Base-by-base conservation (phyloP, 1,140 invertebrate genomes). In the Sycobia sp. region DNA sequence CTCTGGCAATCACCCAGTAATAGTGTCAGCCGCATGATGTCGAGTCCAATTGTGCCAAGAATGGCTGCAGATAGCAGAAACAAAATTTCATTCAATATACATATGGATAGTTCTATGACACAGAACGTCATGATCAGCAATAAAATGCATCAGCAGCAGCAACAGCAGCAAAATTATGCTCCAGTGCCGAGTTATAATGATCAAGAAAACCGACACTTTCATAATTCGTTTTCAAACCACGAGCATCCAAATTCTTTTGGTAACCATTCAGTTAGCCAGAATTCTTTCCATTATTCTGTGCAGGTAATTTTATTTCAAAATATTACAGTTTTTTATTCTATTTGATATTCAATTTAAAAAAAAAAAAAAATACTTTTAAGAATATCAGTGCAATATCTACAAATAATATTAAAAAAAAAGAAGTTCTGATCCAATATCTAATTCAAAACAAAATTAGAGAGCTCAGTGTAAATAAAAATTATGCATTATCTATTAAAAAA, bases 101-200 rank as follows among this genome's bases (percentile, higher is more conserved):
- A 86, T 58, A 85, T 86, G 76, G 86, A 87, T 61, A 79, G 82
- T 65, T 84, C 85, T 10, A 85, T 85, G 73, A 84, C 85, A 3
- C 74, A 70, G 79, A 85, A 83, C 74, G 83, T 67, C 50, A 82
- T 59, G 69, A 72, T 79, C 69, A 73, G 74, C 36, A 75, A 55
- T 76, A 74, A 71, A 25, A 69, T 78, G 34, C 74, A 76, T 34
- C 69, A 65, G 23, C 77, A 75, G 23, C 70, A 65, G 23, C 58
- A 60, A 36, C 53, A 55, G 32, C 60, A 62, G 43, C 62, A 41
- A 13, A 64, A 38, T 34, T 64, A 49, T 44, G 20, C 32, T 10
- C 44, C 43, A 16, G 46, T 77, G 20, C 76, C 74, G 53, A 47
- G 73, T 8, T 80, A 74, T 25, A 70, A 77, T 10, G 73, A 80